These are phyloP conservation scores for Achatina immaculata DNA, from an alignment of 1,140 invertebrate genomes.

Conservation along the genomic window DNA sequence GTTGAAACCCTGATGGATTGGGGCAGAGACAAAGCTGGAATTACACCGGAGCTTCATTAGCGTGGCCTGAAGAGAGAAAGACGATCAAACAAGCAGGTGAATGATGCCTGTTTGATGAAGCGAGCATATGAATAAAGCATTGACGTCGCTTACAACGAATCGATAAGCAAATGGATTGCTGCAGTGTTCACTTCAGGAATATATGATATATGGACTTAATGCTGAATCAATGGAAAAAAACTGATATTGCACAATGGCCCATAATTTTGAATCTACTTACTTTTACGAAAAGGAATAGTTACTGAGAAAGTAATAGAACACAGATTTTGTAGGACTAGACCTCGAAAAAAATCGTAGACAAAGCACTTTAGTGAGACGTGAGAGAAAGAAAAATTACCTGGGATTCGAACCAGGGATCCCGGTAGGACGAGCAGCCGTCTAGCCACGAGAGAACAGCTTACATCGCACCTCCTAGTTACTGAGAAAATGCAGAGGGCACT, in stretches of 20 bases:
- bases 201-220: neutral
- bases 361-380: no score
- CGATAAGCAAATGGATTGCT: neutral
- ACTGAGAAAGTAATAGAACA: no score
- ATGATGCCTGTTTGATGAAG: constrained; percentile 5
- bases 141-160: neutral
- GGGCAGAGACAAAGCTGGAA: constrained; percentile 10
- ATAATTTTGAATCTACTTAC: no score
- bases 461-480: no score
- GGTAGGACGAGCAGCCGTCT: no score
- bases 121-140: neutral
- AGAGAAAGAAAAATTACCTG: no score
- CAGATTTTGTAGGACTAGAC: no score
- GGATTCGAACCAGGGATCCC: no score
- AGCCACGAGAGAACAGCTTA: no score
- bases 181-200: neutral
- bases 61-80: neutral
- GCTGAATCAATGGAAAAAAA: neutral
- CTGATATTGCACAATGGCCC: neutral
- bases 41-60: constrained; percentile 13
- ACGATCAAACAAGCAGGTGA: constrained; percentile 17
- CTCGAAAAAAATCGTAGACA: no score
- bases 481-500: no score
- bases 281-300: no score
- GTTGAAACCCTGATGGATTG: constrained; percentile 19